Evolutionary conservation across 2,888 invertebrate genomes (phyloP).

Genomic region (Stegana nigrithorax): DNA sequence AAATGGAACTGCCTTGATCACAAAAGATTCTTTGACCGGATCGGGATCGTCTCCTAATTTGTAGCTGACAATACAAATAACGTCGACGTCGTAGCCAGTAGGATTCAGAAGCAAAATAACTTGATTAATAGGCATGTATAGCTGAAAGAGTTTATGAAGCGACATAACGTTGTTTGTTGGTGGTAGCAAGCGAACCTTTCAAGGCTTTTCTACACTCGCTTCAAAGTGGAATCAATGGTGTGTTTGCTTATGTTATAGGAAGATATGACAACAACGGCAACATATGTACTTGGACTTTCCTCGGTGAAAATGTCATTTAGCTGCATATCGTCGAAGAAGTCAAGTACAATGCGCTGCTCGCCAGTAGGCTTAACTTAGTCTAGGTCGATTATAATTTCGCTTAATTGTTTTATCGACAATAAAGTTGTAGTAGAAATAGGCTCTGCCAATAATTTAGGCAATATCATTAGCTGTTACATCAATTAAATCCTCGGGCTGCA

Average conservation of each 20-base stretch:
- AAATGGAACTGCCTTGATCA: conserved; percentile 74
- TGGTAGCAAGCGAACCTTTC: conserved; percentile 85
- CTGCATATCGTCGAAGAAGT: conserved; percentile 82
- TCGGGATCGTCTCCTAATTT: conserved; percentile 79
- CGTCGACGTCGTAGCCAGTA: conserved; percentile 71
- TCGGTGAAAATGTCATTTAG: conserved; percentile 85
- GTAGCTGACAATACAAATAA: conserved; percentile 83
- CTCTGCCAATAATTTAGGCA: no score
- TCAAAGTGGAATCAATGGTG: conserved; percentile 85
- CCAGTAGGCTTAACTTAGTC: conserved; percentile 82
- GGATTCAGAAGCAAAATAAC: conserved; percentile 87
- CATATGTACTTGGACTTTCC: conserved; percentile 83
- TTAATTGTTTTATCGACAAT: conserved; percentile 57
- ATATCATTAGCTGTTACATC: no score
- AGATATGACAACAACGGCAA: conserved; percentile 86
- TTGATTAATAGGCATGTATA: conserved; percentile 87
- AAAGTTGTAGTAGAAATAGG: no score
- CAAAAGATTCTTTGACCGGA: conserved; percentile 80
- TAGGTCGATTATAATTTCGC: conserved; percentile 78
- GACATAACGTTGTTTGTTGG: conserved; percentile 82
- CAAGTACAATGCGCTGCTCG: conserved; percentile 74
- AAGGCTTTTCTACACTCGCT: conserved; percentile 90
- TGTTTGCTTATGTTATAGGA: conserved; percentile 82
- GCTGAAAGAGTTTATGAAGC: conserved; percentile 88
- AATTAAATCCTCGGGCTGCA: no score